phyloP scores from a whole-genome alignment of 2,797 vertebrate genomes.

The Mormyrops attenuatus region DNA sequence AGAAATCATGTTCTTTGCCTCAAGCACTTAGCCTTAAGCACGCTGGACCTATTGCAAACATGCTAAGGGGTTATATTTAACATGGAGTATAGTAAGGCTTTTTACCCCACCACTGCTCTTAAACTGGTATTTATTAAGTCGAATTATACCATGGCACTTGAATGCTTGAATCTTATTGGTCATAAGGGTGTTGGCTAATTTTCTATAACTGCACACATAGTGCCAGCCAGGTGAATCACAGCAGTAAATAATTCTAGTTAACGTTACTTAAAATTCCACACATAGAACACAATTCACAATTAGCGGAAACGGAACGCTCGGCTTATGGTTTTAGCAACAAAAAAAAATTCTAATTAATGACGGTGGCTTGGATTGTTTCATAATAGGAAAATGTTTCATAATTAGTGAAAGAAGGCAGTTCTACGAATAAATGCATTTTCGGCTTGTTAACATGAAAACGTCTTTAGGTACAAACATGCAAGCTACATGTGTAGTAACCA shows the following conservation, averaged over 20 bases:
- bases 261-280: neutral
- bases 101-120: neutral
- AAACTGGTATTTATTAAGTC: neutral
- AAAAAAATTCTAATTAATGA: neutral
- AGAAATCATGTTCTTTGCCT: neutral
- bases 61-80: neutral
- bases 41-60: neutral
- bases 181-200: neutral
- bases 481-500: neutral
- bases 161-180: neutral
- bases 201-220: neutral
- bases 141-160: neutral
- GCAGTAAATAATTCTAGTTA: neutral
- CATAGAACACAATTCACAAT: neutral
- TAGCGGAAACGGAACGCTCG: neutral
- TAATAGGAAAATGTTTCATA: neutral
- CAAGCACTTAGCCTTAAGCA: neutral
- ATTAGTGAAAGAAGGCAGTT: neutral
- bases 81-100: neutral
- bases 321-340: neutral
- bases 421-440: neutral
- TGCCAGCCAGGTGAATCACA: neutral
- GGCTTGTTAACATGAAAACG: neutral
- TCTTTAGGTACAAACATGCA: neutral
- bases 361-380: neutral